A percentile compares a stretch with the other conserved stretches of the same genome.
These are phyloP conservation scores for Macrotrachela quadricornifera DNA, from an alignment of 1,140 invertebrate genomes.

Conservation along the genomic window DNA sequence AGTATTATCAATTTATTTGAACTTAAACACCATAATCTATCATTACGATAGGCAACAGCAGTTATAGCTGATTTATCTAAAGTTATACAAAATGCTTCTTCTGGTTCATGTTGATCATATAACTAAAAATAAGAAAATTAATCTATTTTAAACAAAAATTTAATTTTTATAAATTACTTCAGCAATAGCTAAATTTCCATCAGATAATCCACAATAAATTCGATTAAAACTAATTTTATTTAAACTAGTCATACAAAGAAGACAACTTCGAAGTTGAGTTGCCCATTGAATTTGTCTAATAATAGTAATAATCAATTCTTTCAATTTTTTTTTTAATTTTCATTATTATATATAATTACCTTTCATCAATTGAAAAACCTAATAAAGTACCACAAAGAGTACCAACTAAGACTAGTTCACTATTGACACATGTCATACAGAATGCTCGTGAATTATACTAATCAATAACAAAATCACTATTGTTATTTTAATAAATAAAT, in stretches of 20 bases:
- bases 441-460: conserved; percentile 33
- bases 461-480: neutral
- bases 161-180: conserved; percentile 20
- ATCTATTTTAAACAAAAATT: neutral
- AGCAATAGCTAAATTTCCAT: conserved; percentile 34
- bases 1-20: conserved; percentile 2
- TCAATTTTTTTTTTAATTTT: too few species aligned
- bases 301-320: neutral
- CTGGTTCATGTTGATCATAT: neutral
- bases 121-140: neutral
- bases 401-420: conserved; percentile 28
- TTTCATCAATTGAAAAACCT: conserved; percentile 19
- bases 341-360: conserved; percentile 11
- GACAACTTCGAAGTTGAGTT: conserved; percentile 19
- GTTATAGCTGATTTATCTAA: conserved; percentile 33
- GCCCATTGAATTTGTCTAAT: conserved; percentile 29
- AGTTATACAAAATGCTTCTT: conserved; percentile 33
- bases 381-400: conserved; percentile 31
- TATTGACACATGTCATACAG: conserved; percentile 24
- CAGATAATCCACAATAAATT: conserved; percentile 32
- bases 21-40: neutral
- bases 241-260: conserved; percentile 5
- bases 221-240: conserved; percentile 18
- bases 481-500: too few species aligned
- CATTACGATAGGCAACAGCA: conserved; percentile 17